A percentile compares a stretch with the other conserved stretches of the same genome.
Evolutionary conservation across 2,113 vertebrate species (phyloP).

Genomic region (Atrichornis clamosus): DNA sequence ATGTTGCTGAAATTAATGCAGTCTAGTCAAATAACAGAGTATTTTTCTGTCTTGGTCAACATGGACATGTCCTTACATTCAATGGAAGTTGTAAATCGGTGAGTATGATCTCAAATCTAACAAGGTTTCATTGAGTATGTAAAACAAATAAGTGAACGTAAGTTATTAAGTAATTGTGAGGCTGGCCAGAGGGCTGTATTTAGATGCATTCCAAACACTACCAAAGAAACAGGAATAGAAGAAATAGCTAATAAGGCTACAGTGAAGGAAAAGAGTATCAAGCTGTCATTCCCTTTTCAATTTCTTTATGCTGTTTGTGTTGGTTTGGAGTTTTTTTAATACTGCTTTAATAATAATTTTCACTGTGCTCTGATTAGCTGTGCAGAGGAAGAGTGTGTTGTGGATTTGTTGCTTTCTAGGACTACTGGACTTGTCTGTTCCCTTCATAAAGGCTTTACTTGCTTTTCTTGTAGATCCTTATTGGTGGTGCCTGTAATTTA

Average conservation of each 20-base stretch:
- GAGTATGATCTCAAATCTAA: neutral
- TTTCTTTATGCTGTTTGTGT: neutral
- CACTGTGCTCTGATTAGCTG: neutral
- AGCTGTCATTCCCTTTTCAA: neutral
- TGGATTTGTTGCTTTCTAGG: neutral
- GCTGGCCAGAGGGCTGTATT: neutral
- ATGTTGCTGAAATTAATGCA: constrained; percentile 99
- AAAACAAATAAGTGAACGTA: neutral
- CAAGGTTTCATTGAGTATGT: neutral
- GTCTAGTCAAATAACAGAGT: constrained; percentile 98
- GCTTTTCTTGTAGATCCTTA: neutral
- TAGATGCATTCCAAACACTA: neutral
- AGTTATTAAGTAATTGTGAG: neutral
- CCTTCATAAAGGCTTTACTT: neutral
- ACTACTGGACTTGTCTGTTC: neutral
- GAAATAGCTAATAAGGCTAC: neutral
- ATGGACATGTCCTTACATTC: constrained; percentile 99
- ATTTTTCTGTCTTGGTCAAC: constrained; percentile 97
- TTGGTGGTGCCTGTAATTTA: neutral
- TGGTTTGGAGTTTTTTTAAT: neutral
- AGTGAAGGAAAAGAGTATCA: neutral
- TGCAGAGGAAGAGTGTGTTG: neutral
- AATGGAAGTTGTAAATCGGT: constrained; percentile 99
- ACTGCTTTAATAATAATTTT: neutral
- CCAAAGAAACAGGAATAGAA: neutral